Evolutionary conservation across 2,888 invertebrate species (phyloP).

Genomic region (Selenia dentaria): DNA sequence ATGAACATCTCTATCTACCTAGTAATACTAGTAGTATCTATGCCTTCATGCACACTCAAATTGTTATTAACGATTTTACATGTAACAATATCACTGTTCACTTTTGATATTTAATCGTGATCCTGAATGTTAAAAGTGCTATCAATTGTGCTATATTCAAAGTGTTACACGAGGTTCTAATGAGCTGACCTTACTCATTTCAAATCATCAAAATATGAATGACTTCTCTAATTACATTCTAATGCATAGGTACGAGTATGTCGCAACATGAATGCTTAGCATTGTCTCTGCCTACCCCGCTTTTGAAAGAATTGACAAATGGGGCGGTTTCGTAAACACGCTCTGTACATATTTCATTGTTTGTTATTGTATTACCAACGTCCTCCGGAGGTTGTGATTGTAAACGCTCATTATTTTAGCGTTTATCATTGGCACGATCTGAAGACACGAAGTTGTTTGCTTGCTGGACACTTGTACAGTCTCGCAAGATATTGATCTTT

Average conservation of each 20-base stretch:
- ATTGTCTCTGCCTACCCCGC: constrained; percentile 36
- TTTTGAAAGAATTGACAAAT: constrained; percentile 45
- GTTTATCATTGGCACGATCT: constrained; percentile 39
- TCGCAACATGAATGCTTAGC: constrained; percentile 28
- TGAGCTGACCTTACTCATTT: no score
- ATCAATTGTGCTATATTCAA: no score
- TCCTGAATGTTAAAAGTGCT: no score
- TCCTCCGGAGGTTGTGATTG: constrained; percentile 22
- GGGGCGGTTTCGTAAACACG: constrained; percentile 43
- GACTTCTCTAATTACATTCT: constrained; percentile 17
- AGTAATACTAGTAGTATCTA: no score
- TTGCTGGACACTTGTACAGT: constrained; percentile 27
- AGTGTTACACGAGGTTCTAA: no score
- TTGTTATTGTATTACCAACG: constrained; percentile 25
- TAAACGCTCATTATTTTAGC: constrained; percentile 37
- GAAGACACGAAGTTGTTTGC: constrained; percentile 23
- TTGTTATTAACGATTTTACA: no score
- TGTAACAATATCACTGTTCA: no score
- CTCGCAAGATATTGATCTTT: not conserved
- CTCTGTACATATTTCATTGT: constrained; percentile 44
- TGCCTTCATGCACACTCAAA: no score
- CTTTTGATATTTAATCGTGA: no score
- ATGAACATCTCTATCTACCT: no score
- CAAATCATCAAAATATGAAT: constrained; percentile 14
- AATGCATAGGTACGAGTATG: no score